Conservation (phyloP, 2,113 vertebrate species). For the Osmerus mordax region DNA sequence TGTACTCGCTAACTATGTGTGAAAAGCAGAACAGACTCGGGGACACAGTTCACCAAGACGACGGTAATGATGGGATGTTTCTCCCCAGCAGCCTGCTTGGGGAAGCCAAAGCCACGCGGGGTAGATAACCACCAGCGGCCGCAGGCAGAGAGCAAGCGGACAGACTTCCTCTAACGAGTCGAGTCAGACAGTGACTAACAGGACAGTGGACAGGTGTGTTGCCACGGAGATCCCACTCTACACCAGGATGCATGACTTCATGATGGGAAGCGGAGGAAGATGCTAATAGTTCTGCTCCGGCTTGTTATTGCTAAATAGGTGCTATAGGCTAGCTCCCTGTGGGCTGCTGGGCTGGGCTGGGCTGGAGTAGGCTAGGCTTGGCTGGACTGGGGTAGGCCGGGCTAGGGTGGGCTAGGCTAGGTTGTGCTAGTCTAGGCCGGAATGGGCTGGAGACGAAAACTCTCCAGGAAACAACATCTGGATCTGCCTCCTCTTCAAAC, state of each 20-base stretch:
- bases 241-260: slow-evolving; percentile 1
- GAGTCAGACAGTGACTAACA: slow-evolving; percentile 4
- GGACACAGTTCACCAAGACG: slow-evolving; percentile 27
- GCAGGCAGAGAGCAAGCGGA: slow-evolving; percentile 27
- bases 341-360: no score
- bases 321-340: background rate
- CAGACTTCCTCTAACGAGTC: slow-evolving; percentile 20
- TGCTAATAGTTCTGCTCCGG: background rate
- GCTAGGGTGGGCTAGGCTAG: no score
- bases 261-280: background rate
- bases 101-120: slow-evolving; percentile 27
- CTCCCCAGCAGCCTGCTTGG: slow-evolving; percentile 34
- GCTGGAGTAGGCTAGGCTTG: no score
- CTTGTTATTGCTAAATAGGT: background rate
- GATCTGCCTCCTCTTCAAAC: slow-evolving; percentile 29
- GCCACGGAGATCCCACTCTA: background rate
- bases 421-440: no score
- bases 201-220: slow-evolving; percentile 1
- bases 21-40: slow-evolving; percentile 3
- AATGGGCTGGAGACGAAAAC: slow-evolving; percentile 8
- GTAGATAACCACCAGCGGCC: slow-evolving; percentile 8
- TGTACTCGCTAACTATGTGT: slow-evolving; percentile 15
- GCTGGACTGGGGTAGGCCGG: no score
- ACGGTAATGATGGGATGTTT: slow-evolving; percentile 35
- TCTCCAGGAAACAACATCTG: slow-evolving; percentile 47